Conservation (phyloP, 1,140 invertebrate genomes). For the Trichomalopsis sarcophagae region DNA sequence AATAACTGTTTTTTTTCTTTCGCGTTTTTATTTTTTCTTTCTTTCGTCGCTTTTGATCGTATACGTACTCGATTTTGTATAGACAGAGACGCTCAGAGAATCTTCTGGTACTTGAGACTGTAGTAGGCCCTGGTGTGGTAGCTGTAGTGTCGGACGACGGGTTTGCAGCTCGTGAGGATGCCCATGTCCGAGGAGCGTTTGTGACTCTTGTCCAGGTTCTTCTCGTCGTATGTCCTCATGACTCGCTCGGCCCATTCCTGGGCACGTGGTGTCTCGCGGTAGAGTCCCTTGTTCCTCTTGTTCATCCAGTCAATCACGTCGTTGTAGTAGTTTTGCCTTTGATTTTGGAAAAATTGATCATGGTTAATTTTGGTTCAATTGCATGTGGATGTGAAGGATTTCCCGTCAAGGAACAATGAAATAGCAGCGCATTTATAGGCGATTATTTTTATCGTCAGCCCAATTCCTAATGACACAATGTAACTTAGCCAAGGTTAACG, state of each 20-base stretch:
- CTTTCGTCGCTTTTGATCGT: not conserved
- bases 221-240: slow-evolving; percentile 80
- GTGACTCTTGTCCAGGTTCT: slow-evolving; percentile 66
- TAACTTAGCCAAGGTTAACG: not conserved
- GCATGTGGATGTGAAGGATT: slow-evolving; percentile 47
- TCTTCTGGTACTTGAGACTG: slow-evolving; percentile 72
- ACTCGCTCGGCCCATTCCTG: slow-evolving; percentile 89
- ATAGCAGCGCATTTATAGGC: too few species aligned
- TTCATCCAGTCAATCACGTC: slow-evolving; percentile 89
- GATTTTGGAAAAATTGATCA: slow-evolving; percentile 3
- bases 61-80: not conserved
- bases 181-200: slow-evolving; percentile 70
- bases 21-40: not conserved
- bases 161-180: slow-evolving; percentile 66
- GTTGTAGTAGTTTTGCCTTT: slow-evolving; percentile 86
- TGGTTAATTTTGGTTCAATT: not conserved
- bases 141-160: slow-evolving; percentile 68
- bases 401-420: not conserved
- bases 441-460: not conserved
- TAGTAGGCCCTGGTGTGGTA: slow-evolving; percentile 73
- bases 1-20: too few species aligned
- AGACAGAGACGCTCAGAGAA: slow-evolving; percentile 60
- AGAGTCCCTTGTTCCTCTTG: slow-evolving; percentile 81
- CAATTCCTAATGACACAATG: not conserved
- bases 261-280: slow-evolving; percentile 81